Percentiles rank a stretch among this genome's conserved stretches.
Conservation (phyloP, 2,113 vertebrate species). For the Nematolebias whitei region DNA sequence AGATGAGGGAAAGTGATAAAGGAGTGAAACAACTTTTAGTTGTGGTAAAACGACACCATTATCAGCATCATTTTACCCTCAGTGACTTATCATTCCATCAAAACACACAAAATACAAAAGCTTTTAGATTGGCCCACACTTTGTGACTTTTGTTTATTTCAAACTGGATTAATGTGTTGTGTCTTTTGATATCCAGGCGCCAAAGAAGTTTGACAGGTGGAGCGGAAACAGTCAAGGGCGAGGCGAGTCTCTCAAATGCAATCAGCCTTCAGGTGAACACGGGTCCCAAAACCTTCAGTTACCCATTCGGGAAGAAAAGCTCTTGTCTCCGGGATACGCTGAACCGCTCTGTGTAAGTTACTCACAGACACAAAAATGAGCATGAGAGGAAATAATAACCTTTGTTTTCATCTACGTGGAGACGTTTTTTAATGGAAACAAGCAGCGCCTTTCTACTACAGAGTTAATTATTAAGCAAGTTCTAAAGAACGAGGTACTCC, state of each 20-base stretch:
- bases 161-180: conserved; percentile 8
- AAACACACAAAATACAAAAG: neutral
- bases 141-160: neutral
- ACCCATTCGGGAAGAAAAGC: conserved; percentile 66
- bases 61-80: neutral
- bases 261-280: conserved; percentile 45
- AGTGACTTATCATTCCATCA: neutral
- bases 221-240: conserved; percentile 66
- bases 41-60: conserved; percentile 19
- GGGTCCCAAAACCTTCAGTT: conserved; percentile 71
- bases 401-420: neutral
- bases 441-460: conserved; percentile 30
- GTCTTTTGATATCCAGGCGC: conserved; percentile 52
- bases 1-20: conserved; percentile 2
- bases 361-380: neutral
- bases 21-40: neutral
- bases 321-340: conserved; percentile 77
- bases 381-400: neutral
- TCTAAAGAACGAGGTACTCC: conserved; percentile 26
- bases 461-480: conserved; percentile 73
- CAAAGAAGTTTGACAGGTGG: conserved; percentile 73
- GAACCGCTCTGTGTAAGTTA: conserved; percentile 86
- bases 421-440: conserved; percentile 57
- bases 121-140: conserved; percentile 1
- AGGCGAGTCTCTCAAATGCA: conserved; percentile 46